Evolutionary conservation across 2,113 vertebrate species (phyloP).

Genomic region (Naja naja): DNA sequence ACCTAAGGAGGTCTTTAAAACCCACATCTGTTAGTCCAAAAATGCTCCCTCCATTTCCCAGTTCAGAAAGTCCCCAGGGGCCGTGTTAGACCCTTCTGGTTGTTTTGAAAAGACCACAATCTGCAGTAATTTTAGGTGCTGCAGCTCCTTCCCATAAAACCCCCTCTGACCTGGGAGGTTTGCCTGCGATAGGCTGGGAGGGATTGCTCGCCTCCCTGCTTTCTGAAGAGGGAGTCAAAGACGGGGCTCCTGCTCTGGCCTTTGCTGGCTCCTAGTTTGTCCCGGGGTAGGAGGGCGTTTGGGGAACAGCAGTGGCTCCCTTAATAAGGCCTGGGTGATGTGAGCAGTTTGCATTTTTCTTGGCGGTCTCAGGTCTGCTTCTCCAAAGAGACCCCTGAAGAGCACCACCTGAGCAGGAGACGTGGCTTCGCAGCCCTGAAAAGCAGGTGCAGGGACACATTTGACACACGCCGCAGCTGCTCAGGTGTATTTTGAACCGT

Average conservation of each 20-base stretch:
- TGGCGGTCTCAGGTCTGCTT: neutral
- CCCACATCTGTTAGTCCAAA: neutral
- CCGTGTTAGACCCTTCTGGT: conserved; percentile 68
- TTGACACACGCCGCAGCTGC: neutral
- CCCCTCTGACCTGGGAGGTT: conserved; percentile 67
- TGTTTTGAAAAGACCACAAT: conserved; percentile 50
- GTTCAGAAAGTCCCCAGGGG: conserved; percentile 34
- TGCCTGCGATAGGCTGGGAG: conserved; percentile 70
- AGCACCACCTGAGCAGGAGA: neutral
- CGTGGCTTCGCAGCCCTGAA: neutral
- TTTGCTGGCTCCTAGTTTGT: neutral
- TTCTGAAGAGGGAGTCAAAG: conserved; percentile 70
- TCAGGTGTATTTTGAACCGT: neutral
- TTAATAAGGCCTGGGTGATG: neutral
- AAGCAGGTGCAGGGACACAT: neutral
- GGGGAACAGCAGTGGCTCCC: neutral
- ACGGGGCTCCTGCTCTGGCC: conserved; percentile 19
- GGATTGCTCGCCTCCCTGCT: conserved; percentile 67
- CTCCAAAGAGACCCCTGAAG: neutral
- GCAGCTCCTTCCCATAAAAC: conserved; percentile 72
- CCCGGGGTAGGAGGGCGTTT: neutral
- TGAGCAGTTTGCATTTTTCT: neutral
- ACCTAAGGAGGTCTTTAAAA: neutral
- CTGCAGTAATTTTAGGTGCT: conserved; percentile 68
- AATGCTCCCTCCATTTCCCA: neutral